These are phyloP conservation scores for Clostera curtula DNA, from an alignment of 2,888 invertebrate species.

Conservation along the genomic window DNA sequence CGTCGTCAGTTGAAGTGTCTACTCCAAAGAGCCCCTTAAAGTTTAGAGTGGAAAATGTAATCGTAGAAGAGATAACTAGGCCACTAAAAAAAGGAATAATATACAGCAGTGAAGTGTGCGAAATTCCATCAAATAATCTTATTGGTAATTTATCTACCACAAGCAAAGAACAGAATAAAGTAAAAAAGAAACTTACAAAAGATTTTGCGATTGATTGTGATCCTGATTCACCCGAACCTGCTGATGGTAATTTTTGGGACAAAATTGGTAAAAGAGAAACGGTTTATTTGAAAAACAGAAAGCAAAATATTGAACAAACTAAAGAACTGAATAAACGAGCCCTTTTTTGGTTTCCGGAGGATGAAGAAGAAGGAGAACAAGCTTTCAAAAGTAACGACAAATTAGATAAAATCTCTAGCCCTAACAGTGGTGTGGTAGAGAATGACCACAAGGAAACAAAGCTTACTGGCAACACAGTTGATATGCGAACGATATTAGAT, in stretches of 20 bases:
- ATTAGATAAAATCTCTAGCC: too few relatives aligned
- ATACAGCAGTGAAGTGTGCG: constrained; percentile 46
- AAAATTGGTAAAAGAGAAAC: constrained; percentile 79
- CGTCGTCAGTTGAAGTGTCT: constrained; percentile 69
- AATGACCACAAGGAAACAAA: too few relatives aligned
- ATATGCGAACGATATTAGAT: too few relatives aligned
- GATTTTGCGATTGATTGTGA: constrained; percentile 22
- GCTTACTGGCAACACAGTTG: too few relatives aligned
- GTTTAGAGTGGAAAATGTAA: constrained; percentile 72
- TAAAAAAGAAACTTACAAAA: constrained; percentile 30
- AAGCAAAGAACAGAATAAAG: constrained; percentile 24
- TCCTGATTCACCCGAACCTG: constrained; percentile 49
- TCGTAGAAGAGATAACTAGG: constrained; percentile 72
- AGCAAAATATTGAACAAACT: constrained; percentile 60
- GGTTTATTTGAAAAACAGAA: constrained; percentile 75
- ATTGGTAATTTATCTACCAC: constrained; percentile 16
- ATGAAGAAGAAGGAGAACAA: too few relatives aligned
- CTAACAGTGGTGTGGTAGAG: too few relatives aligned
- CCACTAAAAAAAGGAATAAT: constrained; percentile 52
- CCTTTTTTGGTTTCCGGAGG: constrained; percentile 56
- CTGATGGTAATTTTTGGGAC: constrained; percentile 78
- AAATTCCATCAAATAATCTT: constrained; percentile 17
- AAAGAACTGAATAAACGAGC: constrained; percentile 49
- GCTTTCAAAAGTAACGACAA: constrained; percentile 6
- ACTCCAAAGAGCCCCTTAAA: constrained; percentile 63